These are phyloP conservation scores for Pseudomugil tenellus DNA, from an alignment of 2,797 vertebrate genomes.

Conservation along the genomic window DNA sequence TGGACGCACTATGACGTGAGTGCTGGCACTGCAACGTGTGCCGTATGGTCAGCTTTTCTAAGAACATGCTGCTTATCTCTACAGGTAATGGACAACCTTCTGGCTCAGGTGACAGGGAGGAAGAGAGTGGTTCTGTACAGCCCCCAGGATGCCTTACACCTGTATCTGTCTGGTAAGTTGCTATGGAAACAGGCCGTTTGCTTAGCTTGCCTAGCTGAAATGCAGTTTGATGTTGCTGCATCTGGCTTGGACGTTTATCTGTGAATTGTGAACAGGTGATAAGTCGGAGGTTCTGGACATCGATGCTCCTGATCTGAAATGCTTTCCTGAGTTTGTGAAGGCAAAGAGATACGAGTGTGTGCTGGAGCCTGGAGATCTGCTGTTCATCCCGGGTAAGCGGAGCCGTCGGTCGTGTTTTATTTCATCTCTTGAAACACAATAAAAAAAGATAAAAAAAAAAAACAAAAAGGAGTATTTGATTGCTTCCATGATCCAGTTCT, in stretches of 20 bases:
- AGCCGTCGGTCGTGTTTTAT: background rate
- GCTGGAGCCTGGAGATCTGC: constrained; percentile 90
- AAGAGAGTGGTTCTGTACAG: constrained; percentile 91
- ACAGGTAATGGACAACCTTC: constrained; percentile 97
- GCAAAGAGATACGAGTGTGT: constrained; percentile 88
- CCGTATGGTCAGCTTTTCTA: background rate
- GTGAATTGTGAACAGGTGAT: constrained; percentile 81
- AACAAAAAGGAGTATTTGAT: too few species aligned
- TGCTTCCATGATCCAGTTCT: background rate
- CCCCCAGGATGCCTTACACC: constrained; percentile 90
- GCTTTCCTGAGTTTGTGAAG: constrained; percentile 90
- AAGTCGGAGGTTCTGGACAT: constrained; percentile 94
- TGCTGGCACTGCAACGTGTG: constrained; percentile 3
- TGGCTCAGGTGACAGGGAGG: constrained; percentile 93
- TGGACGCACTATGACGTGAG: constrained; percentile 98
- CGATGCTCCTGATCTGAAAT: constrained; percentile 87
- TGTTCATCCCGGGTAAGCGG: constrained; percentile 93
- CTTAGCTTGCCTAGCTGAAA: background rate
- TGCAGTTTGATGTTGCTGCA: background rate
- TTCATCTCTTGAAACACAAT: background rate
- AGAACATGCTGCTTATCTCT: background rate
- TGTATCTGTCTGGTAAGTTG: constrained; percentile 90
- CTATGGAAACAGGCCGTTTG: background rate
- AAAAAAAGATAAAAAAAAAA: too few species aligned
- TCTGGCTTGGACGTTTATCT: background rate